Conservation (phyloP, 2,797 vertebrate genomes). For the Coendou prehensilis region DNA sequence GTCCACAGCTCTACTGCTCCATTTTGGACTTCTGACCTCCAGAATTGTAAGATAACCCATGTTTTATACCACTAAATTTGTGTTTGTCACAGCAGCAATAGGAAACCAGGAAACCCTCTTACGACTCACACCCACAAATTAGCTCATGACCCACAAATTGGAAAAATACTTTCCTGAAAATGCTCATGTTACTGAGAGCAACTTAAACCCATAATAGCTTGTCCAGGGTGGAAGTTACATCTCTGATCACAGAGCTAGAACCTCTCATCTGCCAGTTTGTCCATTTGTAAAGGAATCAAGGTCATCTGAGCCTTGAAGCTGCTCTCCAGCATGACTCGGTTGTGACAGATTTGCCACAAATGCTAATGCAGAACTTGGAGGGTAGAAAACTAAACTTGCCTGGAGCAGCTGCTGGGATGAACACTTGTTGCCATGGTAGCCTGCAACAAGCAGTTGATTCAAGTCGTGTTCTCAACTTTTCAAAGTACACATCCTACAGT, state of each 20-base stretch:
- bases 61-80: not conserved
- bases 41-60: not conserved
- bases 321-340: not conserved
- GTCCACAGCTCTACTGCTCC: too few species aligned
- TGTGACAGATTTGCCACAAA: not conserved
- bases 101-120: not conserved
- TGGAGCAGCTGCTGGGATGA: constrained; percentile 41
- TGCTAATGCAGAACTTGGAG: not conserved
- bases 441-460: constrained; percentile 30
- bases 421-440: constrained; percentile 77
- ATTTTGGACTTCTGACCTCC: not conserved
- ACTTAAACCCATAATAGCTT: not conserved
- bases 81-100: not conserved
- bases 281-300: not conserved
- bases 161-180: constrained; percentile 11
- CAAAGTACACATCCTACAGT: constrained; percentile 41
- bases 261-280: not conserved
- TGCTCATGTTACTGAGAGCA: not conserved
- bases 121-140: not conserved
- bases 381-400: not conserved
- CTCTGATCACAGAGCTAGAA: not conserved
- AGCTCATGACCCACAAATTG: not conserved
- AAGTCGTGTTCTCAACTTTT: constrained; percentile 24
- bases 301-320: not conserved
- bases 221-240: not conserved